Conservation (phyloP, 2,797 vertebrate genomes). For the Pteronotus mesoamericanus region DNA sequence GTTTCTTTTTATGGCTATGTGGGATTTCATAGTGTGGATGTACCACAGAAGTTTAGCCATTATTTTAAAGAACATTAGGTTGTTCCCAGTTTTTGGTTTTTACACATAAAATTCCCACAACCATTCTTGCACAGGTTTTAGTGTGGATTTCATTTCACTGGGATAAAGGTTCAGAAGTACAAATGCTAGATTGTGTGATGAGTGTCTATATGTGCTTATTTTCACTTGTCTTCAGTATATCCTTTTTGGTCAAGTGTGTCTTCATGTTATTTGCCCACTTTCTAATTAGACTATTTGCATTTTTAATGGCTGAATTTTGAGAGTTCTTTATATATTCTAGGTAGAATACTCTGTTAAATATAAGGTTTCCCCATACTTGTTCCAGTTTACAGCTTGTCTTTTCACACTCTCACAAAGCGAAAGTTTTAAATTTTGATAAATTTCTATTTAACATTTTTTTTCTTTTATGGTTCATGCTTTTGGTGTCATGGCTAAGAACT, state of each 20-base stretch:
- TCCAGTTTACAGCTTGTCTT: background rate
- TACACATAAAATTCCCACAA: background rate
- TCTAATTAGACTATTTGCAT: too few relatives aligned
- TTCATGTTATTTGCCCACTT: background rate
- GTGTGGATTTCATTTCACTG: background rate
- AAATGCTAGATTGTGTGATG: background rate
- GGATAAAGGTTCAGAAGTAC: background rate
- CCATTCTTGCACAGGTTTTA: background rate
- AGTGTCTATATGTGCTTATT: background rate
- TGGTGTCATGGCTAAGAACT: background rate
- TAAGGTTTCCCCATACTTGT: background rate
- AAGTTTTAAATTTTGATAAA: background rate
- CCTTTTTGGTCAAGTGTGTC: background rate
- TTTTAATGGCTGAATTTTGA: background rate
- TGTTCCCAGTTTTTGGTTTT: background rate
- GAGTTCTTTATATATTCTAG: background rate
- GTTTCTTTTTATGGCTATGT: background rate
- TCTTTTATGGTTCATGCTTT: background rate
- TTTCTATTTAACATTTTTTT: background rate
- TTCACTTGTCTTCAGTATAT: background rate
- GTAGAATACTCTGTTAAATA: background rate
- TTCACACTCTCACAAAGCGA: background rate
- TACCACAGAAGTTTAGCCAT: background rate
- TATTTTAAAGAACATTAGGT: background rate
- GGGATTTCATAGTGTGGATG: background rate